A percentile compares a stretch with the other conserved stretches of the same genome.
Evolutionary conservation across 2,797 vertebrate genomes (phyloP).

Genomic region (Kryptopterus vitreolus): DNA sequence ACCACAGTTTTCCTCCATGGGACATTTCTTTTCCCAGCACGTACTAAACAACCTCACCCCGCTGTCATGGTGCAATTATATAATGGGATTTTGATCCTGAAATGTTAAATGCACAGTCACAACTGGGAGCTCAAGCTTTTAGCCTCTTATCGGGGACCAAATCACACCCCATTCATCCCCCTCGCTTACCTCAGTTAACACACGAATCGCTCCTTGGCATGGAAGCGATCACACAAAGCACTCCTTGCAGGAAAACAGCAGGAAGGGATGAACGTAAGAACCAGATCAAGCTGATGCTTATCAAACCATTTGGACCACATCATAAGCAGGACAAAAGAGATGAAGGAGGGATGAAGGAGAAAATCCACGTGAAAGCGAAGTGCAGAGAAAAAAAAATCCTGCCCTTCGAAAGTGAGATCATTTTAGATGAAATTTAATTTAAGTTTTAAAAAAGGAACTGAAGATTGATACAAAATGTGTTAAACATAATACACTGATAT

Average conservation of each 20-base stretch:
- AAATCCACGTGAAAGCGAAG: not conserved
- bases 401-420: no score
- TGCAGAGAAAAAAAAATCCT: not conserved
- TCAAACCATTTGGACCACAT: conserved; percentile 2
- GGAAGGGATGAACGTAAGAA: conserved; percentile 11
- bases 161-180: not conserved
- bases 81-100: conserved; percentile 10
- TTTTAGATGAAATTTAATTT: no score
- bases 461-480: no score
- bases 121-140: conserved; percentile 4
- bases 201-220: not conserved
- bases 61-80: conserved; percentile 1
- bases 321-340: not conserved
- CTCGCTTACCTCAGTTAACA: conserved; percentile 6
- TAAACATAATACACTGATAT: no score
- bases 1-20: not conserved
- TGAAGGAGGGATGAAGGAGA: conserved; percentile 6
- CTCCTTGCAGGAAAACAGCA: not conserved
- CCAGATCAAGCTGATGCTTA: not conserved
- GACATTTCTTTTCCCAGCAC: not conserved
- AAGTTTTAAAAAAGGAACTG: no score
- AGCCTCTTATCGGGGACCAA: conserved; percentile 8
- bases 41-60: conserved; percentile 8
- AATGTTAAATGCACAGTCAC: conserved; percentile 27
- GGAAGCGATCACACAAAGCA: conserved; percentile 17